These are phyloP conservation scores for Australoheros scitulus DNA, from an alignment of 2,113 vertebrate species.

Conservation along the genomic window DNA sequence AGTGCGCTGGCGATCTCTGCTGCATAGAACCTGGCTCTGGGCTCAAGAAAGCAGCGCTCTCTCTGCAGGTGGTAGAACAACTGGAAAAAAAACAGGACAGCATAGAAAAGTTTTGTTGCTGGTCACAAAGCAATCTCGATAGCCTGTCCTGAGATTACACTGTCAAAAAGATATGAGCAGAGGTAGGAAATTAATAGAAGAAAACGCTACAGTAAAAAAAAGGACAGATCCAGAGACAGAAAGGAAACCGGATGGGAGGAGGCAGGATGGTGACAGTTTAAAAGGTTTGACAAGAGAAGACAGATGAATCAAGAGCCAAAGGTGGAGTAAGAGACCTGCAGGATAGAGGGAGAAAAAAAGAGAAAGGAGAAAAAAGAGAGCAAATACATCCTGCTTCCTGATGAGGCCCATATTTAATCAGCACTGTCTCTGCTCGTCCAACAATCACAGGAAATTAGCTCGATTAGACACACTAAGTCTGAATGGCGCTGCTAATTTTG, in stretches of 20 bases:
- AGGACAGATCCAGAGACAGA: constrained; percentile 30
- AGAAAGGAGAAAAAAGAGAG: constrained; percentile 45
- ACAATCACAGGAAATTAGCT: constrained; percentile 82
- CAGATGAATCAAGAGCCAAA: constrained; percentile 36
- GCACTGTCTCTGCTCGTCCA: constrained; percentile 65
- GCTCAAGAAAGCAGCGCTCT: constrained; percentile 97
- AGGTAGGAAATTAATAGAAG: constrained; percentile 22
- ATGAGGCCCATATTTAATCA: constrained; percentile 73
- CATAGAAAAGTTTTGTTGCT: not conserved
- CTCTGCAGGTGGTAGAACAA: constrained; percentile 98
- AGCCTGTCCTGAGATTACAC: not conserved
- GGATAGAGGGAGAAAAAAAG: constrained; percentile 28
- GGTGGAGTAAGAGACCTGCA: constrained; percentile 32
- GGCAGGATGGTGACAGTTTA: constrained; percentile 64
- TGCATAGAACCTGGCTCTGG: constrained; percentile 93
- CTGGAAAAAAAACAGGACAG: constrained; percentile 71
- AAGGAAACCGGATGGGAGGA: constrained; percentile 49
- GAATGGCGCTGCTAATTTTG: constrained; percentile 75
- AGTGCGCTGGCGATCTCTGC: constrained; percentile 97
- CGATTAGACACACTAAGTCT: constrained; percentile 59
- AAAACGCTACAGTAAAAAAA: not conserved
- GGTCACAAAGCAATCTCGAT: not conserved
- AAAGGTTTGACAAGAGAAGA: constrained; percentile 45
- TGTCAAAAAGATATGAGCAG: not conserved
- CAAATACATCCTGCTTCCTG: constrained; percentile 59